Base-by-base conservation (phyloP, 2,797 vertebrate genomes). In the Pangasius macronema region DNA sequence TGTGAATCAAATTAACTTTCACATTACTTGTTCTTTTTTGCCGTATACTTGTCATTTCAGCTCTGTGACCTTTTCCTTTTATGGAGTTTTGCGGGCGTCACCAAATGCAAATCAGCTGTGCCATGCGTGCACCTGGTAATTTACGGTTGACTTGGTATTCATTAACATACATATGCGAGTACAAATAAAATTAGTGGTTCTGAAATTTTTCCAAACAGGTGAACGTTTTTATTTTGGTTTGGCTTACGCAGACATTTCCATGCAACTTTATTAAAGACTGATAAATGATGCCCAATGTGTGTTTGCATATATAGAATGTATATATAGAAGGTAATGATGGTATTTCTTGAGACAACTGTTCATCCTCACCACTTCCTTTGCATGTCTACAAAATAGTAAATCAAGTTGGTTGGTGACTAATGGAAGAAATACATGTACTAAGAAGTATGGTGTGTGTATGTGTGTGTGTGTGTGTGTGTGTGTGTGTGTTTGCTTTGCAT, bases 291-390 rank as follows among this genome's bases (percentile, higher is more conserved):
- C 68, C 36, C 7, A 51, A 9, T 51, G 3, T 18, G 2, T 46
- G 9, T 42, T 61, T 20, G 16, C 49, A 46, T 46, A 7, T 46
- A 46, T 46, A 46, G 8, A 30, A 82, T 82, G 36, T 36, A 82
- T 63, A 30, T 85, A 42, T 76, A 33, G 18, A 8, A 8, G 24
- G 20, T 39, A 68, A 55, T 53, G 13, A 63, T 24, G 13, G n/a
- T 55, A 39, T 39, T 88, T 51, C 16, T 6, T 70, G 57, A 73
- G 46, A 85, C 57, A 81, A 65, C 77, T 72, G n/a, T 84, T 85
- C 36, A 83, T 88, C 67, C 24, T 20, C 33, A 61, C 36, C 67
- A 88, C 80, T 85, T 89, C 87, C 83, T 89, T 72, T 84, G 30
- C 68, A 70, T 30, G 42, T 72, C 53, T 65, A 86, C 24, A 49